phyloP scores from a whole-genome alignment of 2,113 vertebrate genomes.

The Ammodytes dubius region DNA sequence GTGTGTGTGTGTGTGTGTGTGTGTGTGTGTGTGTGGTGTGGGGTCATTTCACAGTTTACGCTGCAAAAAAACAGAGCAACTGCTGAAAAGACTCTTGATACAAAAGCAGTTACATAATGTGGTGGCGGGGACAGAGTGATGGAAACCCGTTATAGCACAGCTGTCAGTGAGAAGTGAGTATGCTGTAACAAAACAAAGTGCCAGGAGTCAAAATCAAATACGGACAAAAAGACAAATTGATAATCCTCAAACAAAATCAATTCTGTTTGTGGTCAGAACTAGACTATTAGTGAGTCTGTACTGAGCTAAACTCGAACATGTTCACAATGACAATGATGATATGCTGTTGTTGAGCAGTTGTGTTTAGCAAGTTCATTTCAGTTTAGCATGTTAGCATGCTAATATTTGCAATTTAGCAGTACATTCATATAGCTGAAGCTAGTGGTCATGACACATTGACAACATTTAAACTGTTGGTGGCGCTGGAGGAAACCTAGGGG shows the following conservation, averaged over 20 bases:
- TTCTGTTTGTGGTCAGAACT: not conserved
- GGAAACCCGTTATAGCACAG: slow-evolving; percentile 14
- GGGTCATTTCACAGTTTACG: slow-evolving; percentile 46
- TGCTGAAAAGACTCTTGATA: slow-evolving; percentile 24
- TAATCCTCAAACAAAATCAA: not conserved
- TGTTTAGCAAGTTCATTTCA: not conserved
- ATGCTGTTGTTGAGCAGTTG: not conserved
- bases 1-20: no score
- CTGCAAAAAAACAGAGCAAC: slow-evolving; percentile 42
- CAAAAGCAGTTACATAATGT: slow-evolving; percentile 27
- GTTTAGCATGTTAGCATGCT: not conserved
- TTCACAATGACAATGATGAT: not conserved
- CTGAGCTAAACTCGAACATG: no score
- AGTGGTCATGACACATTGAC: no score
- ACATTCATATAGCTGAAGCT: no score
- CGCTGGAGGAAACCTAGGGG: no score
- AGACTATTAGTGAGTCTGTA: no score
- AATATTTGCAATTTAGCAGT: not conserved
- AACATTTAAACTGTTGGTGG: not conserved
- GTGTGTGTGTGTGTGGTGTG: no score
- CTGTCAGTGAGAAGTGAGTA: slow-evolving; percentile 17
- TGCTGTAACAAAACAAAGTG: not conserved
- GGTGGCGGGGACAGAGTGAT: slow-evolving; percentile 7
- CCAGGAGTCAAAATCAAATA: not conserved
- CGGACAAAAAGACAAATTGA: not conserved